These are phyloP conservation scores for Lagocephalus sceleratus DNA, from an alignment of 2,797 vertebrate genomes.

Conservation along the genomic window DNA sequence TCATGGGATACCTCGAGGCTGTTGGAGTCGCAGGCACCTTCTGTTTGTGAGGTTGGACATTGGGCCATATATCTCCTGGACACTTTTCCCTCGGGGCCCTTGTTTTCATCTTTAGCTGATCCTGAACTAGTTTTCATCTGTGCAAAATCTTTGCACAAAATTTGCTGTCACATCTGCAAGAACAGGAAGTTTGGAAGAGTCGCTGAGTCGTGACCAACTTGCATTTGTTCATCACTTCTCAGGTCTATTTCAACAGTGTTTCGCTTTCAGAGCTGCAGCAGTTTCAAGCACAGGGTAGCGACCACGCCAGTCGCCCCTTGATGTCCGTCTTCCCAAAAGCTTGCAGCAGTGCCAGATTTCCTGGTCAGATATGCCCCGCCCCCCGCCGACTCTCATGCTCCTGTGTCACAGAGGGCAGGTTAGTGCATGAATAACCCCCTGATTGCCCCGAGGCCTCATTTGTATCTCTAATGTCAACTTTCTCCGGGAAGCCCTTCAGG, in stretches of 20 bases:
- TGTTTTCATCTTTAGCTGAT: conserved; percentile 11
- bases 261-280: conserved; percentile 16
- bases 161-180: conserved; percentile 13
- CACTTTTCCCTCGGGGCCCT: conserved; percentile 16
- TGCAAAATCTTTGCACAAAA: conserved; percentile 15
- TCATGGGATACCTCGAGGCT: conserved; percentile 10
- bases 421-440: conserved; percentile 30
- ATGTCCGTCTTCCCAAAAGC: conserved; percentile 12
- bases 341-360: conserved; percentile 16
- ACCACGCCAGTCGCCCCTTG: conserved; percentile 32
- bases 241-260: conserved; percentile 23
- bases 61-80: conserved; percentile 8
- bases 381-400: conserved; percentile 32
- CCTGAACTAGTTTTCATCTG: conserved; percentile 9
- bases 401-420: conserved; percentile 27
- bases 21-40: conserved; percentile 23
- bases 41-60: conserved; percentile 9
- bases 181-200: conserved; percentile 34
- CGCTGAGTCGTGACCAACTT: conserved; percentile 31
- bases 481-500: conserved; percentile 27
- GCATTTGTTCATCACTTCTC: conserved; percentile 30
- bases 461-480: conserved; percentile 38
- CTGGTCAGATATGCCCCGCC: conserved; percentile 32
- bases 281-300: too few species aligned
- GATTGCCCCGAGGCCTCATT: conserved; percentile 26